phyloP scores from a whole-genome alignment of 2,797 vertebrate species.

The Acrossocheilus wenchowensis region DNA sequence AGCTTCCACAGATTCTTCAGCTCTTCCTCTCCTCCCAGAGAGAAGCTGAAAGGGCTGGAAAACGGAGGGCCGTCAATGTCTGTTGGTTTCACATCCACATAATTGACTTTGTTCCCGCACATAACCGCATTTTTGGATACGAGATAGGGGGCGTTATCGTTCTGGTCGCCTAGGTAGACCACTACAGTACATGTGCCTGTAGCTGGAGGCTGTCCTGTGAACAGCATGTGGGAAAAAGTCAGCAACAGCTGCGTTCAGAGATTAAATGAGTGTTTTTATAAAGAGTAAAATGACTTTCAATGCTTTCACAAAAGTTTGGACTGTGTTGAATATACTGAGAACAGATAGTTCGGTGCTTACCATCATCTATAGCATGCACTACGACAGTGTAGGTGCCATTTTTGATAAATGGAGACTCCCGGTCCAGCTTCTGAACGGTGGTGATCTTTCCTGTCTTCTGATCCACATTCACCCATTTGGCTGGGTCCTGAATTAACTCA shows the following conservation, averaged over 20 bases:
- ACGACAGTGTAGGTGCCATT: constrained; percentile 74
- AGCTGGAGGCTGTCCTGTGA: constrained; percentile 76
- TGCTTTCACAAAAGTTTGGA: not conserved
- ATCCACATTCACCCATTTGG: constrained; percentile 78
- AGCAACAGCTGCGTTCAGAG: not conserved
- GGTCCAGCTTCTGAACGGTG: constrained; percentile 76
- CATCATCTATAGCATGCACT: constrained; percentile 75
- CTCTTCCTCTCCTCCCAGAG: constrained; percentile 61
- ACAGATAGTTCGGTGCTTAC: constrained; percentile 62
- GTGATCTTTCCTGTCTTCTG: constrained; percentile 76
- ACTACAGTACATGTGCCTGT: constrained; percentile 76
- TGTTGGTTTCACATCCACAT: constrained; percentile 64
- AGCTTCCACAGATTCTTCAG: constrained; percentile 75
- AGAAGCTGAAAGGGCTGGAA: constrained; percentile 77
- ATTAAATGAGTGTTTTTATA: not conserved
- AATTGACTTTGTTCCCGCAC: constrained; percentile 69
- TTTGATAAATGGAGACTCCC: constrained; percentile 78
- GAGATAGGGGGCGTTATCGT: constrained; percentile 77
- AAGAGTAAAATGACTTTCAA: not conserved
- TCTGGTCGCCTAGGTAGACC: constrained; percentile 78
- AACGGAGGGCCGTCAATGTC: constrained; percentile 74
- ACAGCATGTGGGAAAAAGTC: not conserved
- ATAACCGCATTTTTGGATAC: constrained; percentile 54
- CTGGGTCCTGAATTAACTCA: constrained; percentile 73
- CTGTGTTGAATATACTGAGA: not conserved